Evolutionary conservation across 2,797 vertebrate species (phyloP), one percentile per base, ranked within the genome.

Genomic region (Gallinago solitaria): DNA sequence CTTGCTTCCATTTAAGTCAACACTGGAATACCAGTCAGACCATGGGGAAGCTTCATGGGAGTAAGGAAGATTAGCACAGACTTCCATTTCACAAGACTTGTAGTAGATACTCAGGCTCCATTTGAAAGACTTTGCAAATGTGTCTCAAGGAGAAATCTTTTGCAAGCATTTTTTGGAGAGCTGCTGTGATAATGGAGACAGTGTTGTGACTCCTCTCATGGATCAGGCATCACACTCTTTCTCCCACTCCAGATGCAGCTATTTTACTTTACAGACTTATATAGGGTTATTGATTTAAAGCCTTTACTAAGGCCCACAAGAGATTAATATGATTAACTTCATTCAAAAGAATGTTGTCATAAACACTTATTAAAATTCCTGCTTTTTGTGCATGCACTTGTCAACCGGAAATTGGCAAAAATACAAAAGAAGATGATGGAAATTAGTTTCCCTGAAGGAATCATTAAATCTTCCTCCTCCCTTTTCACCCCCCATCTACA

Each of bases 361-460:
- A 81, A 68, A 85, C 32, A 50, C 32, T 85, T 90, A 90, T 67
- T 47, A 13, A 54, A 94, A 86, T 84, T 83, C 16, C n/a, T 86
- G 63, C 12, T 82, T 63, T 93, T 56, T 57, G 28, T 71, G 17
- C 47, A 47, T 83, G 59, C 54, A 82, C 87, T 93, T 83, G 50
- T 95, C 71, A 82, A 79, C 23, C 1, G 6, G 64, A 91, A 93
- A 82, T 37, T 90, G 83, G 74, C 63, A 95, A 95, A 93, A 92
- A 79, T 82, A 69, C 71, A 77, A 88, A 69, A 86, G 37, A 39
- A 53, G 12, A 59, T 75, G 71, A 88, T 67, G 75, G 76, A 93
- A 93, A 95, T 43, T 68, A 60, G 82, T 93, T 93, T 84, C 41
- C 73, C 78, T 59, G 43, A 87, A 89, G 78, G 41, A 94, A 87